Base-by-base conservation (phyloP, 1,140 invertebrate species). In the Brachionus rubens region DNA sequence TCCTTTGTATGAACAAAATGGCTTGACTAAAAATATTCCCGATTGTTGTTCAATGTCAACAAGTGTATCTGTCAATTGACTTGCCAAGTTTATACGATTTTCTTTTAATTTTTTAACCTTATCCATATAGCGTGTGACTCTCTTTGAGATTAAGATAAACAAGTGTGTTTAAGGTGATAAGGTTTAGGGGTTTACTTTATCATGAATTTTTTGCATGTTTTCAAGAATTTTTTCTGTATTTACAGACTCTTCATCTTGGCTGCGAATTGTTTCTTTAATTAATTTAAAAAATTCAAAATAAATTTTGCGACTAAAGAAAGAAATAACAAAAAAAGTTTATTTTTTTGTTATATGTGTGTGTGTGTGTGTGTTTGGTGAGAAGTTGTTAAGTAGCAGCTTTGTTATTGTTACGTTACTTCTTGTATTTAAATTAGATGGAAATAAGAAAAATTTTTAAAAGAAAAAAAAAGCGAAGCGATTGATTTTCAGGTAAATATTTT, bases 21-120 rank as follows among this genome's bases (percentile, higher is more conserved):
- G 83, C 78, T 84, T 84, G 76, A 84, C 83, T 9, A 83, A 80
- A 78, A 84, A 84, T 24, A 84, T 80, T 19, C 83, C 83, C 1
- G 82, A 83, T 54, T 84, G 80, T 46, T 82, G 78, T 77, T 84
- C 82, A 47, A 84, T 81, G 24, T 77, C 77, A 56, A 83, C 80
- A 41, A 84, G 68, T 7, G 80, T 81, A 14, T 81, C 80, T 80
- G 81, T 83, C 68, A 84, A 76, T 50, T 81, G 62, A 43, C 79
- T 80, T 3, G 82, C 83, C 48, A 84, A 78, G 10, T 78, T 65
- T 9, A 80, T 28, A 41, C 83, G 54, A 30, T 82, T 80, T 7
- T 79, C 52, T 0, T 80, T 82, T 79, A 83, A 79, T n/a, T 77
- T 78, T 68, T 81, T 80, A 79, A 83, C 82, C 16, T 79, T 78